A percentile compares a stretch with the other conserved stretches of the same genome.
Evolutionary conservation across 2,113 vertebrate species (phyloP).

Genomic region (Pollachius pollachius): DNA sequence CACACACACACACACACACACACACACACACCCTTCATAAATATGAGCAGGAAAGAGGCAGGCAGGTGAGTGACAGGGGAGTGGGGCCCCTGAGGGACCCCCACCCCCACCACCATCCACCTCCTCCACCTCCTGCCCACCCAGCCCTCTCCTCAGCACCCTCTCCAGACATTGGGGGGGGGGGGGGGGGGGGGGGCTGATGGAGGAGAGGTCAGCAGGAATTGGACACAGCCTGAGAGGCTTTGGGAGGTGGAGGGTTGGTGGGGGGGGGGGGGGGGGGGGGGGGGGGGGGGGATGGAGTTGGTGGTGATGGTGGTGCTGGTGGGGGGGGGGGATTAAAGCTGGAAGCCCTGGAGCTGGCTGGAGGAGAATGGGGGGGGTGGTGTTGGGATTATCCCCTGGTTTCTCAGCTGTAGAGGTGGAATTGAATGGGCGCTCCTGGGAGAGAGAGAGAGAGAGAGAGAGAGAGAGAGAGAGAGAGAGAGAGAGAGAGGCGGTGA

Average conservation of each 20-base stretch:
- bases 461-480: constrained; percentile 5
- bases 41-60: constrained; percentile 50
- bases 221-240: constrained; percentile 33
- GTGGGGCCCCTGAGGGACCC: constrained; percentile 8
- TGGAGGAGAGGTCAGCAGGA: constrained; percentile 53
- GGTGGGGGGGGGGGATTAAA: too few species aligned
- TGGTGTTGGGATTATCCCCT: constrained; percentile 49
- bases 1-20: too few species aligned
- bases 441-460: constrained; percentile 1
- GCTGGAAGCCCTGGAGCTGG: too few species aligned
- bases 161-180: constrained; percentile 18
- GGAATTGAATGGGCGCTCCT: constrained; percentile 55
- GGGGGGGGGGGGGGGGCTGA: constrained; percentile 11
- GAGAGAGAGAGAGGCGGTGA: constrained; percentile 46
- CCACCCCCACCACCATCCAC: background rate
- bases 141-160: background rate
- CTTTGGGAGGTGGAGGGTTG: constrained; percentile 60
- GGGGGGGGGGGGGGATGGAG: background rate
- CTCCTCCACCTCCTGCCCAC: background rate
- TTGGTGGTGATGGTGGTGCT: too few species aligned
- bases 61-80: constrained; percentile 61
- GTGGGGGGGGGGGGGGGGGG: constrained; percentile 37
- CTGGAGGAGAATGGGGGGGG: background rate
- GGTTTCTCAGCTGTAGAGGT: constrained; percentile 44
- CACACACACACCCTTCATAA: constrained; percentile 51